Evolutionary conservation across 1,140 invertebrate genomes (phyloP).

Genomic region (Nasonia longicornis): DNA sequence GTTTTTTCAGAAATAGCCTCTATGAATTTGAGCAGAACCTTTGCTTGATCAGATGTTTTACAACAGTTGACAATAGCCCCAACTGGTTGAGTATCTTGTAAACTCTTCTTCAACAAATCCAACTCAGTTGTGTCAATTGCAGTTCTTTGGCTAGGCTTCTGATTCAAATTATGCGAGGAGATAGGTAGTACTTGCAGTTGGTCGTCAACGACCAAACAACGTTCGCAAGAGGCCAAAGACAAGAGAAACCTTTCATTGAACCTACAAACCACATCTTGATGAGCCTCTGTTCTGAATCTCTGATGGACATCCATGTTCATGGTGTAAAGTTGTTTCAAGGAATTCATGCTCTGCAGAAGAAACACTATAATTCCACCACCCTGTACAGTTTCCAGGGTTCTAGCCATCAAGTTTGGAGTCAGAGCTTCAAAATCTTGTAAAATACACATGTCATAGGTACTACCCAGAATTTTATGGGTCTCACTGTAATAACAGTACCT

Average conservation of each 20-base stretch:
- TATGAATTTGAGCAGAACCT: constrained; percentile 93
- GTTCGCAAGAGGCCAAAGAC: constrained; percentile 88
- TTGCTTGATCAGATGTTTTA: constrained; percentile 94
- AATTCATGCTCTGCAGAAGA: constrained; percentile 86
- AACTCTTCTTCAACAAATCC: constrained; percentile 78
- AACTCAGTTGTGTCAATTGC: constrained; percentile 74
- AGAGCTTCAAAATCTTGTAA: constrained; percentile 98
- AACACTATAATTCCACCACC: constrained; percentile 96
- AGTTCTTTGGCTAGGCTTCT: constrained; percentile 76
- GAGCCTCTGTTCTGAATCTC: constrained; percentile 92
- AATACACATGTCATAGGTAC: constrained; percentile 97
- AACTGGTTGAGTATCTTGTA: constrained; percentile 91
- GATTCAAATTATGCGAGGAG: constrained; percentile 87
- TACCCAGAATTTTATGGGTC: constrained; percentile 97
- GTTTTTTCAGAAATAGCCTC: constrained; percentile 96
- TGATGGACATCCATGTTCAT: constrained; percentile 99
- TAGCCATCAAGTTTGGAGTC: constrained; percentile 97
- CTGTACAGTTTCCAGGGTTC: constrained; percentile 98
- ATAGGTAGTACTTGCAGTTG: constrained; percentile 92
- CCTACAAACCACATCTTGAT: constrained; percentile 90
- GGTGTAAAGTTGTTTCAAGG: constrained; percentile 94
- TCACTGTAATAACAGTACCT: constrained; percentile 98
- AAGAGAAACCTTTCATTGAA: constrained; percentile 98
- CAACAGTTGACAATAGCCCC: constrained; percentile 91
- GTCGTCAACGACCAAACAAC: constrained; percentile 95